Evolutionary conservation across 2,797 vertebrate genomes (phyloP).

Genomic region (Microhierax caerulescens): DNA sequence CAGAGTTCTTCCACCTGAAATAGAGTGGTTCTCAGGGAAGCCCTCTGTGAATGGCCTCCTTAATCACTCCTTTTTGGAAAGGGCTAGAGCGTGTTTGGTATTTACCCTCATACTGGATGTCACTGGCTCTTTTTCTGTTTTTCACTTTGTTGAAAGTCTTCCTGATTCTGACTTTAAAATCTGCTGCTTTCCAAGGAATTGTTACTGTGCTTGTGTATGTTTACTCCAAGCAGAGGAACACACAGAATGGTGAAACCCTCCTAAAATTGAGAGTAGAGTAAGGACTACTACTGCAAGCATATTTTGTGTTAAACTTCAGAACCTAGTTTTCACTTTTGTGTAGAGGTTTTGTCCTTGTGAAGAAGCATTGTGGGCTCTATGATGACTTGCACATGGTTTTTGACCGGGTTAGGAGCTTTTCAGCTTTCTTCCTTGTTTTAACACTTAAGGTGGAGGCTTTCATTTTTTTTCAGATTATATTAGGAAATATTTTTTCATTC

Average conservation of each 20-base stretch:
- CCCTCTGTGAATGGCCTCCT: neutral
- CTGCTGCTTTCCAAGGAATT: neutral
- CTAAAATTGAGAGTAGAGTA: neutral
- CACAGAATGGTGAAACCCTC: neutral
- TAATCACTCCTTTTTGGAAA: neutral
- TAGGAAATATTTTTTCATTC: neutral
- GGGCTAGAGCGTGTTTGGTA: neutral
- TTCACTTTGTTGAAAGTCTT: neutral
- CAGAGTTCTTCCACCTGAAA: neutral
- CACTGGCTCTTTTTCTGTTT: neutral
- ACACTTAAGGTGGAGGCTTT: neutral
- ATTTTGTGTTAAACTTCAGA: neutral
- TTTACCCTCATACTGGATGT: neutral
- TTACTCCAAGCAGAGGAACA: neutral
- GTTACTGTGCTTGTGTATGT: neutral
- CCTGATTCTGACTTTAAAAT: neutral
- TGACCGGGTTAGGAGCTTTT: neutral
- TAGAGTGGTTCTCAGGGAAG: neutral
- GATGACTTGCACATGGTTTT: neutral
- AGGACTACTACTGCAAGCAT: neutral
- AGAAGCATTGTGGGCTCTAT: neutral
- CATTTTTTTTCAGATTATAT: neutral
- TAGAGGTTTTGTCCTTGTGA: neutral
- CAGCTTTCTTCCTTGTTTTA: neutral
- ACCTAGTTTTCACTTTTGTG: neutral